Evolutionary conservation across 1,140 invertebrate species (phyloP), one percentile per base, ranked within the genome.

Genomic region (Carcinoscorpius rotundicauda): DNA sequence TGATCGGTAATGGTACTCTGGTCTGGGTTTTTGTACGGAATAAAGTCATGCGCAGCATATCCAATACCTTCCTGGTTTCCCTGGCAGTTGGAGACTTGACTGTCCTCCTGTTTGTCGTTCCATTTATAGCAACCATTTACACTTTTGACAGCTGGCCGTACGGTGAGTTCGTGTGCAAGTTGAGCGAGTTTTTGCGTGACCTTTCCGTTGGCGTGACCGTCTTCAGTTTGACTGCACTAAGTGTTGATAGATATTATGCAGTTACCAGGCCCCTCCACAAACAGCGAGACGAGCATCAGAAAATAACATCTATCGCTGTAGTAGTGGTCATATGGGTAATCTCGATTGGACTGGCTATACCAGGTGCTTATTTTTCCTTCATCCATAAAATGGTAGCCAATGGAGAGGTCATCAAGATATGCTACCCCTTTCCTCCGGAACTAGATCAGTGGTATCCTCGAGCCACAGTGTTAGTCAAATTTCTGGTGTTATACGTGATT

Each of bases 151-250:
- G 85, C 3, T 95, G 91, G 89, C 89, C 88, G 0, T 92, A 85
- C 76, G 89, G 89, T 5, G 76, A 82, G 51, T 66, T 82, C 4
- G 78, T 89, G 0, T 93, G 89, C 75, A 87, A 86, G 71, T 76
- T 88, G 4, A 88, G 86, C 3, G 90, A 93, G 75, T 90, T 84
- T 64, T 84, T 87, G n/a, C 91, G 92, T 74, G 91, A 93, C 72
- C 82, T 95, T 64, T 93, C 89, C 49, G 87, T 94, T 58, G 92
- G 91, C 0, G 91, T 96, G 0, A 94, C 91, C 0, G 89, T 95
- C 5, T 94, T 95, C 75, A 95, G 91, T 0, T 78, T 96, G 60
- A 93, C 90, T 1, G 91, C 91, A 0, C 79, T 97, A 1, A 92
- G 91, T 52, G 89, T 86, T 5, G 92, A 97, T 75, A 82, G 92